These are phyloP conservation scores for Polyergus mexicanus DNA, from an alignment of 1,140 invertebrate species.

Conservation along the genomic window DNA sequence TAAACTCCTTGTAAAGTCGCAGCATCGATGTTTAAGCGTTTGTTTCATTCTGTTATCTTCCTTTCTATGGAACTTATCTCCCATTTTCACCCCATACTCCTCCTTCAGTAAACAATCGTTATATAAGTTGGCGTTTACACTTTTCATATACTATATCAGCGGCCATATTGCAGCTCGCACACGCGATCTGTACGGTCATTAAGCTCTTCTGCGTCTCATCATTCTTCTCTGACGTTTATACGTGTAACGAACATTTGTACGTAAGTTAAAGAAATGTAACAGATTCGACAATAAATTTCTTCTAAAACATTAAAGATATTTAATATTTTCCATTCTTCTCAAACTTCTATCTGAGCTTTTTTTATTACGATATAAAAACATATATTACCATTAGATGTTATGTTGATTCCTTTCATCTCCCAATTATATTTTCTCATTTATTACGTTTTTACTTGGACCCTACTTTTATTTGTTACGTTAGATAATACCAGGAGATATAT, in stretches of 20 bases:
- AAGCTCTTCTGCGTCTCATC: background rate
- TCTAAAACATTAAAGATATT: background rate
- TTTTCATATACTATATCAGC: conserved; percentile 24
- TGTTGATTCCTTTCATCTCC: background rate
- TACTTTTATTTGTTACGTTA: conserved; percentile 21
- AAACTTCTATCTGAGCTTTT: background rate
- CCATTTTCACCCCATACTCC: conserved; percentile 27
- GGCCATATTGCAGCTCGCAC: background rate
- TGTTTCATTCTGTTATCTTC: conserved; percentile 17
- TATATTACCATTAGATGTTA: background rate
- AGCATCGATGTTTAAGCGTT: conserved; percentile 35
- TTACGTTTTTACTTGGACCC: background rate
- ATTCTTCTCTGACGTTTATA: background rate
- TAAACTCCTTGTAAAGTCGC: conserved; percentile 40
- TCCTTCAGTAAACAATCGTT: conserved; percentile 19
- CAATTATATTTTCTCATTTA: background rate
- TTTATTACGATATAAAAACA: background rate
- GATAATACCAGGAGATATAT: conserved; percentile 6
- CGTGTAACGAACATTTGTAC: background rate
- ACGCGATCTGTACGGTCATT: conserved; percentile 8
- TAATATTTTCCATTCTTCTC: background rate
- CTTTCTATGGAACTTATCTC: conserved; percentile 33
- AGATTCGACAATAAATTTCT: background rate
- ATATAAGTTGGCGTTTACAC: conserved; percentile 24
- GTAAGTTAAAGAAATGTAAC: background rate